Percentiles rank a stretch among this genome's conserved stretches.
Evolutionary conservation across 2,797 vertebrate species (phyloP).

Genomic region (Notamacropus eugenii): DNA sequence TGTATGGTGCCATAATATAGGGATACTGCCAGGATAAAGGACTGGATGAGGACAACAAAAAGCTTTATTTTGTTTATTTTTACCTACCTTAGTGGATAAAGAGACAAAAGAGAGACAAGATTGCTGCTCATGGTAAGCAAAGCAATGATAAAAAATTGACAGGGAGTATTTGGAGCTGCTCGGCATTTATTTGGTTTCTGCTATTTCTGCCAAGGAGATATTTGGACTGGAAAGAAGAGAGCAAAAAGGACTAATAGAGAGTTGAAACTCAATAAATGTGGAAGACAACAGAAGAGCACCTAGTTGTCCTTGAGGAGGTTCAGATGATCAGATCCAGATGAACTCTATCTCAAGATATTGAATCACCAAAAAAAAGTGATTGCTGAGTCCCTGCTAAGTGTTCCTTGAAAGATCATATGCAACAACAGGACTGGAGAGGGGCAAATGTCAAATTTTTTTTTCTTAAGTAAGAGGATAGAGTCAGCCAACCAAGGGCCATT

Average conservation of each 20-base stretch:
- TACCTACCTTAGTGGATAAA: background rate
- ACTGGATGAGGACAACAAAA: background rate
- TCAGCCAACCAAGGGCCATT: background rate
- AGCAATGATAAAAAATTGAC: background rate
- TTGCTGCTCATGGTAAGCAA: background rate
- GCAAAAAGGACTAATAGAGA: background rate
- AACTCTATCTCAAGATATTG: background rate
- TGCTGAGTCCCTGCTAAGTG: background rate
- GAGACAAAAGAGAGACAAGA: background rate
- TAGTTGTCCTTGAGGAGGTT: background rate
- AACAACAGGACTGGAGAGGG: background rate
- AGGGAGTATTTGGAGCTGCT: background rate
- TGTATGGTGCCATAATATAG: background rate
- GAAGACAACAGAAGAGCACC: background rate
- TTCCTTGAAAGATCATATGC: background rate
- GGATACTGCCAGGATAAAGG: background rate
- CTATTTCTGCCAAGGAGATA: background rate
- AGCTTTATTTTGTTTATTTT: background rate
- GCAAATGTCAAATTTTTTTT: background rate
- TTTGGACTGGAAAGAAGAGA: background rate
- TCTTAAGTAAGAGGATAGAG: background rate
- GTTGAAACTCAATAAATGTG: background rate
- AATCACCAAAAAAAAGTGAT: background rate
- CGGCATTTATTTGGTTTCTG: background rate
- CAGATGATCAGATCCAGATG: background rate